Evolutionary conservation across 2,888 invertebrate species (phyloP).

Genomic region (Oxytorus armatus): DNA sequence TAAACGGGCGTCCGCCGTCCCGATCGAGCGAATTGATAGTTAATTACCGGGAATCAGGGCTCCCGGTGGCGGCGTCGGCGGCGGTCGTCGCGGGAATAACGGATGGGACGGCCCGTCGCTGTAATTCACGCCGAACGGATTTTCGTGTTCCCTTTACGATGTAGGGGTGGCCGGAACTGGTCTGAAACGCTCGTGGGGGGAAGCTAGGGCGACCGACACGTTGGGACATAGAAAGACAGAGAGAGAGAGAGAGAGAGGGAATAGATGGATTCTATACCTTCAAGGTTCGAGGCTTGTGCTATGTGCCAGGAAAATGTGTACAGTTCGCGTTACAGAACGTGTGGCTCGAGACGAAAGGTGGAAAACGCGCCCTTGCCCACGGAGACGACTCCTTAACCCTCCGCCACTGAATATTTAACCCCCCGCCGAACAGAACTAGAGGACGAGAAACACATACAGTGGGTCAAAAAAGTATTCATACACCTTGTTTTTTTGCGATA

Average conservation of each 20-base stretch:
- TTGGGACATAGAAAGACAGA: neutral
- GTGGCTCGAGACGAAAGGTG: conserved; percentile 19
- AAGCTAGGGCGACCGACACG: conserved; percentile 50
- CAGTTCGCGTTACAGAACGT: conserved; percentile 37
- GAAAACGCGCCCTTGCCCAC: conserved; percentile 36
- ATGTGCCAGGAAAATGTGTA: conserved; percentile 9
- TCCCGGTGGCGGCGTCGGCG: conserved; percentile 66
- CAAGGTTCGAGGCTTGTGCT: conserved; percentile 14
- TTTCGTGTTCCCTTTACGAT: conserved; percentile 80
- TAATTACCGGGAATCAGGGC: conserved; percentile 81
- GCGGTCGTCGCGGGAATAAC: conserved; percentile 74
- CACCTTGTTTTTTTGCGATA: too few relatives aligned
- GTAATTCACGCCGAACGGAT: conserved; percentile 81
- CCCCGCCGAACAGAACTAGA: conserved; percentile 11
- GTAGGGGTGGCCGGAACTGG: conserved; percentile 70
- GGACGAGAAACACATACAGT: conserved; percentile 17
- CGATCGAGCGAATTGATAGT: conserved; percentile 82
- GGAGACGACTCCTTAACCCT: conserved; percentile 71
- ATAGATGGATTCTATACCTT: conserved; percentile 23
- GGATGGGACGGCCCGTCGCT: conserved; percentile 80
- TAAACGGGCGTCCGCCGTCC: conserved; percentile 67
- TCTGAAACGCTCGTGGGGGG: conserved; percentile 32
- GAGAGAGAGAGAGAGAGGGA: neutral
- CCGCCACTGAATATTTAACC: conserved; percentile 76
- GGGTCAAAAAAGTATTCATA: too few relatives aligned